Evolutionary conservation across 2,113 vertebrate genomes (phyloP).

Genomic region (Pycnonotus jocosus): DNA sequence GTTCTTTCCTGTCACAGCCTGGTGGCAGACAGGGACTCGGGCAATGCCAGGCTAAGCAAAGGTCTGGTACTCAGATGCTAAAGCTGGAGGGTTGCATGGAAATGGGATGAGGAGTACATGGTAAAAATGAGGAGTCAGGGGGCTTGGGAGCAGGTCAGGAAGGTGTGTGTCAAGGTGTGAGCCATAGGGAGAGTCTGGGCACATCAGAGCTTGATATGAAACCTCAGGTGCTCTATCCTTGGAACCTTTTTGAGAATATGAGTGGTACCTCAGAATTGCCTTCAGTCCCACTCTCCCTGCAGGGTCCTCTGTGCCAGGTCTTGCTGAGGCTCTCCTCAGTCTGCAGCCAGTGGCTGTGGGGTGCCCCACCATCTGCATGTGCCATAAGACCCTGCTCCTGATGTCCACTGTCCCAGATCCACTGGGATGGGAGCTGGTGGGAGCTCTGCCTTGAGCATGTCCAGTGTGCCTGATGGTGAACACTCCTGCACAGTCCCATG

Average conservation of each 20-base stretch:
- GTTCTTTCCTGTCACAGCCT: background rate
- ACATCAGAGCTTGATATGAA: background rate
- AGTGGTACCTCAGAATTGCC: background rate
- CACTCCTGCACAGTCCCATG: background rate
- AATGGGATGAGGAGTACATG: background rate
- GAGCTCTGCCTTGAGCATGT: background rate
- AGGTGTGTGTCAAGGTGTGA: background rate
- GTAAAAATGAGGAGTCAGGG: background rate
- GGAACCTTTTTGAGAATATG: background rate
- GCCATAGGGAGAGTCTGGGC: background rate
- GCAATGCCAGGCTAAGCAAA: background rate
- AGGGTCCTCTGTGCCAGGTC: background rate
- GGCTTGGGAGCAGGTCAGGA: background rate
- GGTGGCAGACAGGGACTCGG: background rate
- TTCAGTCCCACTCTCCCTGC: background rate
- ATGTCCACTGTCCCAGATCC: accelerated
- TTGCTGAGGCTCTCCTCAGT: background rate
- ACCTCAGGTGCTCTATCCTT: background rate
- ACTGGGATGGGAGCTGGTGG: background rate
- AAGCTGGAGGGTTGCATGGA: background rate
- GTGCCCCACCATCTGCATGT: background rate
- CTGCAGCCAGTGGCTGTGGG: background rate
- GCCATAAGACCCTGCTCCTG: background rate
- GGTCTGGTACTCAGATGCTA: background rate
- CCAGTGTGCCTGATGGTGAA: background rate